phyloP scores from a whole-genome alignment of 2,888 invertebrate species.

The Piscicola geometra region DNA sequence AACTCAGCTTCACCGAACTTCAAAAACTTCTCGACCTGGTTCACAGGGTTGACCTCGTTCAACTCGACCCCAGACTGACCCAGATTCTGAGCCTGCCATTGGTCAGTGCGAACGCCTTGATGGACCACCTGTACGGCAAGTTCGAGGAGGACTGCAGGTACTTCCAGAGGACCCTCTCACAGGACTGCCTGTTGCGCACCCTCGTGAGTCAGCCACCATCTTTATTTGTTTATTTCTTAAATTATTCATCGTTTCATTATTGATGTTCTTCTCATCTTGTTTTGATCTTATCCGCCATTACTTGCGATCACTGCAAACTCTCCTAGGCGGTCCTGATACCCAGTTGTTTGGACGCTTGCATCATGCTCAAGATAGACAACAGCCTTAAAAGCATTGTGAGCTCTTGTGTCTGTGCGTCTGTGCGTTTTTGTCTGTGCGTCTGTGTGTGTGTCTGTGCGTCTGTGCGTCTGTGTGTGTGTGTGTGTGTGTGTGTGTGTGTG shows the following conservation, averaged over 20 bases:
- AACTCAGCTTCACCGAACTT: constrained; percentile 64
- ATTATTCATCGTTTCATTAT: no score
- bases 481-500: no score
- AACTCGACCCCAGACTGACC: constrained; percentile 62
- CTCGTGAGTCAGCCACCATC: constrained; percentile 56
- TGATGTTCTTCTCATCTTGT: no score
- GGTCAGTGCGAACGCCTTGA: constrained; percentile 57
- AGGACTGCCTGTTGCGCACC: constrained; percentile 63
- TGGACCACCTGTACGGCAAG: constrained; percentile 62
- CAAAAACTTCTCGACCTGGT: constrained; percentile 63
- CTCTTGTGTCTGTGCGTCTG: no score
- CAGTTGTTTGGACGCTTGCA: constrained; percentile 64
- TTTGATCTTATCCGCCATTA: no score
- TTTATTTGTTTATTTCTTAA: neutral
- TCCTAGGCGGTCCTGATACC: constrained; percentile 61
- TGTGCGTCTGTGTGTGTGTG: no score
- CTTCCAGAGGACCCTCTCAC: constrained; percentile 58
- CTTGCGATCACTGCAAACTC: no score
- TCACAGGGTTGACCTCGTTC: constrained; percentile 61
- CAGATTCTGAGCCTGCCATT: neutral
- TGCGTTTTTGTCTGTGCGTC: no score
- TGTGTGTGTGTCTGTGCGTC: no score
- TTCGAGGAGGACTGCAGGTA: constrained; percentile 62
- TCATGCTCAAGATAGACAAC: constrained; percentile 64
- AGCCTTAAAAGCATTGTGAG: neutral